Evolutionary conservation across 2,888 invertebrate genomes (phyloP).

Genomic region (Erebia epiphron): DNA sequence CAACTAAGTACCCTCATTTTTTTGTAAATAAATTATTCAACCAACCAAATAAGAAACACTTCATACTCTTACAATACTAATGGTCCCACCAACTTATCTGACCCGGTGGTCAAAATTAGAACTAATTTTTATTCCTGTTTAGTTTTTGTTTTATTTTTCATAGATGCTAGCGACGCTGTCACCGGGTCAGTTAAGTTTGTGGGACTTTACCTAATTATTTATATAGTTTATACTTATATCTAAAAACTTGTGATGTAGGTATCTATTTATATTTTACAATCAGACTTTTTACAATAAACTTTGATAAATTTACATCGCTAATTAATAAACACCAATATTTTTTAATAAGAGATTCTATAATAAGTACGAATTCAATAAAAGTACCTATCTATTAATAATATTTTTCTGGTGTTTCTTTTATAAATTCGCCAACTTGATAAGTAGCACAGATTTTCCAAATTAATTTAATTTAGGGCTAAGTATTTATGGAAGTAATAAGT

Average conservation of each 20-base stretch:
- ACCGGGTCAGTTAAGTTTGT: no score
- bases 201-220: no score
- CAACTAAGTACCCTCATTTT: neutral
- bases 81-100: neutral
- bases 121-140: no score
- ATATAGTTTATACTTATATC: conserved; percentile 1
- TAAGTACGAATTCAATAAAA: neutral
- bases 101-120: no score
- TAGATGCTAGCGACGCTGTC: no score
- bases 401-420: neutral
- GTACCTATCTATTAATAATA: neutral
- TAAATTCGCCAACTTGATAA: conserved; percentile 5
- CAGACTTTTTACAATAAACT: conserved; percentile 69
- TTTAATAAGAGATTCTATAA: conserved; percentile 25
- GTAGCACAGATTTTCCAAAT: neutral
- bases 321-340: conserved; percentile 38
- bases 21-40: conserved; percentile 1
- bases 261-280: conserved; percentile 57
- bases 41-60: conserved; percentile 38
- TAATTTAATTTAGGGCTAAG: no score
- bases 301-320: conserved; percentile 42
- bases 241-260: conserved; percentile 59
- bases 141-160: no score
- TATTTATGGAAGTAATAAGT: no score
- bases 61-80: conserved; percentile 19